phyloP scores from a whole-genome alignment of 2,888 invertebrate genomes.

The Rhagophthalmus giganteus region DNA sequence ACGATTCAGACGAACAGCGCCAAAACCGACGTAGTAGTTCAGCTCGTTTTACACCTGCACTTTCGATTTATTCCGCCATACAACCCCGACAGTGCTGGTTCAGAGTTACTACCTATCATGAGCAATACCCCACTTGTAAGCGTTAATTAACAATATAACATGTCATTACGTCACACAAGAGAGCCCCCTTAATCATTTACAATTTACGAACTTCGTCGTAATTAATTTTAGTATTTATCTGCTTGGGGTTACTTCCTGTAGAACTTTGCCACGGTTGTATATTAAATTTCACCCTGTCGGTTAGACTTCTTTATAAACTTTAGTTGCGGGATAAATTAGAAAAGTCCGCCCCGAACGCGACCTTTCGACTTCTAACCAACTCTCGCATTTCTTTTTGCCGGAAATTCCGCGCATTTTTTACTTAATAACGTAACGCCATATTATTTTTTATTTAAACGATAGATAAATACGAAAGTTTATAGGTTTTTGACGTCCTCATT shows the following conservation, averaged over 20 bases:
- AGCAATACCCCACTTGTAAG: slow-evolving; percentile 31
- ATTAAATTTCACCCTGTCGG: slow-evolving; percentile 27
- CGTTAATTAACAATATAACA: slow-evolving; percentile 30
- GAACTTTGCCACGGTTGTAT: slow-evolving; percentile 24
- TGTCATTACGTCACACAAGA: slow-evolving; percentile 33
- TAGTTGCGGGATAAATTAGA: slow-evolving; percentile 19
- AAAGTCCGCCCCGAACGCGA: slow-evolving; percentile 9
- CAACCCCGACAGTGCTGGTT: slow-evolving; percentile 11
- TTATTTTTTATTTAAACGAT: too few species aligned
- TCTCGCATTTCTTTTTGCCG: too few species aligned
- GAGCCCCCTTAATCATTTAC: slow-evolving; percentile 35
- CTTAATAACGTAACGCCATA: too few species aligned
- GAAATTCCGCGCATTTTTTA: too few species aligned
- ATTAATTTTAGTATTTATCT: slow-evolving; percentile 36
- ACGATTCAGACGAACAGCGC: slow-evolving; percentile 17
- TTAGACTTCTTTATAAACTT: slow-evolving; percentile 24
- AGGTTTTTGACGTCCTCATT: slow-evolving; percentile 4
- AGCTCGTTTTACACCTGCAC: slow-evolving; percentile 16
- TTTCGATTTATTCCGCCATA: slow-evolving; percentile 4
- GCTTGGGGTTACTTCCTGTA: slow-evolving; percentile 32
- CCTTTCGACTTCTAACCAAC: not conserved
- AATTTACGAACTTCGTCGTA: slow-evolving; percentile 34
- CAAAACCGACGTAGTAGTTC: slow-evolving; percentile 22
- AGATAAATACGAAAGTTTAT: too few species aligned
- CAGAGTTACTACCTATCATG: slow-evolving; percentile 29